These are phyloP conservation scores for Antheraea assamensis DNA, from an alignment of 2,888 invertebrate genomes.

Conservation along the genomic window DNA sequence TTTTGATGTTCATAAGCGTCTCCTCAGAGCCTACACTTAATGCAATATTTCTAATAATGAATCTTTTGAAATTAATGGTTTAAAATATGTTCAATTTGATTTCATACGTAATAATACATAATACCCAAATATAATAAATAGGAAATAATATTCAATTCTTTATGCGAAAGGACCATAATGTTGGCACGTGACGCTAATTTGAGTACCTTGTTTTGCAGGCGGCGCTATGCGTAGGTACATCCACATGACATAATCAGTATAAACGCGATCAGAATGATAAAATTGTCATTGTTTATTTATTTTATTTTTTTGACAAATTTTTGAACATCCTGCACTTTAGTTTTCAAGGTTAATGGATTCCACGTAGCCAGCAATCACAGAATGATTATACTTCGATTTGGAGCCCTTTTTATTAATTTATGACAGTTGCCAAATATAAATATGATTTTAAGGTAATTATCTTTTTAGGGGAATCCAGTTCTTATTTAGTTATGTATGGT, in stretches of 20 bases:
- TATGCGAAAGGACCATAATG: slow-evolving; percentile 35
- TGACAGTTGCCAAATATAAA: neutral
- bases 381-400: too few relatives aligned
- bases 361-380: too few relatives aligned
- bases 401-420: too few relatives aligned
- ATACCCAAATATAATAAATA: slow-evolving; percentile 2
- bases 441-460: too few relatives aligned
- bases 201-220: slow-evolving; percentile 37
- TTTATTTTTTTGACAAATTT: slow-evolving; percentile 37
- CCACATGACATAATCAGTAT: slow-evolving; percentile 47
- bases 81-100: too few relatives aligned
- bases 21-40: too few relatives aligned
- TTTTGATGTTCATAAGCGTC: too few relatives aligned
- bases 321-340: slow-evolving; percentile 27
- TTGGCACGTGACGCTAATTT: slow-evolving; percentile 44
- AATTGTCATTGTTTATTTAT: slow-evolving; percentile 37
- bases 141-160: slow-evolving; percentile 25
- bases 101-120: neutral
- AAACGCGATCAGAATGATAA: slow-evolving; percentile 47
- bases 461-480: too few relatives aligned
- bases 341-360: neutral
- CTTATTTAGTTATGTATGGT: too few relatives aligned
- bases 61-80: too few relatives aligned
- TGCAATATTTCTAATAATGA: too few relatives aligned
- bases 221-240: slow-evolving; percentile 25